Percentiles rank a stretch among this genome's conserved stretches.
phyloP scores from a whole-genome alignment of 2,888 invertebrate species.

The Troglohyphantes excavatus region DNA sequence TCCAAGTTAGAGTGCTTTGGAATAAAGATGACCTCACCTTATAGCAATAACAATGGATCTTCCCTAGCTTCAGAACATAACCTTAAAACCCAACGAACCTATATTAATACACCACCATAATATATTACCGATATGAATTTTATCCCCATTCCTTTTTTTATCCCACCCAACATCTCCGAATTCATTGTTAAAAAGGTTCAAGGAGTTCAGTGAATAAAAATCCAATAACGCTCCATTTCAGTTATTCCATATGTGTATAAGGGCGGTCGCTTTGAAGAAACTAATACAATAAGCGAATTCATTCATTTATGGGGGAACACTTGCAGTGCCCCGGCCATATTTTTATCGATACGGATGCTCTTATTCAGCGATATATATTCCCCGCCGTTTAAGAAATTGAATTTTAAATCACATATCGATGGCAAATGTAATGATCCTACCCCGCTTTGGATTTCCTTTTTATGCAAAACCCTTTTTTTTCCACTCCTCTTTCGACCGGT shows the following conservation, averaged over 20 bases:
- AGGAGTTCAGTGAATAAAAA: neutral
- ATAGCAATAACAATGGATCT: too few species aligned
- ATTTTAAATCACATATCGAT: conserved; percentile 69
- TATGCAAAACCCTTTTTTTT: conserved; percentile 44
- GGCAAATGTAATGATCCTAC: conserved; percentile 53
- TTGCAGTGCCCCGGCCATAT: conserved; percentile 20
- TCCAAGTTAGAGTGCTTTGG: too few species aligned
- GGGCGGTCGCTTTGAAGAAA: neutral
- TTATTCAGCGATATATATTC: conserved; percentile 47
- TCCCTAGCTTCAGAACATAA: neutral
- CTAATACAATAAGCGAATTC: conserved; percentile 17
- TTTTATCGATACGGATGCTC: conserved; percentile 46
- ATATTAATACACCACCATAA: neutral
- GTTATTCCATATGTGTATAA: neutral
- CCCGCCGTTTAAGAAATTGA: conserved; percentile 52
- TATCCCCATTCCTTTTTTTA: neutral
- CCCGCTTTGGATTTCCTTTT: conserved; percentile 15
- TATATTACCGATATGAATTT: neutral
- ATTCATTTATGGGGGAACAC: conserved; percentile 3
- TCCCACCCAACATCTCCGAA: neutral
- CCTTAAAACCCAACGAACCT: neutral
- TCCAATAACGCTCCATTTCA: neutral
- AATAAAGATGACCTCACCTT: too few species aligned
- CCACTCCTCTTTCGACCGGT: conserved; percentile 27
- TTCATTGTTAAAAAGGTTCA: conserved; percentile 1